Percentiles rank a stretch among this genome's conserved stretches.
Conservation (phyloP, 2,888 invertebrate species). For the Aelia acuminata region DNA sequence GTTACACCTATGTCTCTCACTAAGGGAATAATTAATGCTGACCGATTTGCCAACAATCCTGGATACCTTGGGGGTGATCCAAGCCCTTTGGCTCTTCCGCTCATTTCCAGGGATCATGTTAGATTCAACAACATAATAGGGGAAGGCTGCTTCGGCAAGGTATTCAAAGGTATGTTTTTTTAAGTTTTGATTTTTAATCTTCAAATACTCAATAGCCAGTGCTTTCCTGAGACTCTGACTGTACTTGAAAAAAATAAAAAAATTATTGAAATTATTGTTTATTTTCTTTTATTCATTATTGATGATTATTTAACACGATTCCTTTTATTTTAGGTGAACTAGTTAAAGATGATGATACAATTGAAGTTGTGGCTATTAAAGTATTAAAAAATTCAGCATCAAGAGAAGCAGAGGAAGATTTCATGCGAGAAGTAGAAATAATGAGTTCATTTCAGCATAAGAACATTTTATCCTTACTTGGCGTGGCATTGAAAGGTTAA, state of each 20-base stretch:
- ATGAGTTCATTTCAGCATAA: slow-evolving; percentile 86
- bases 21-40: slow-evolving; percentile 76
- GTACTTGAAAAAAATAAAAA: neutral
- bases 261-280: neutral
- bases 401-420: slow-evolving; percentile 83
- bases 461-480: slow-evolving; percentile 84
- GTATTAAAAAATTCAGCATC: slow-evolving; percentile 84
- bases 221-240: neutral
- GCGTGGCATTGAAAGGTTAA: slow-evolving; percentile 81
- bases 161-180: slow-evolving; percentile 80
- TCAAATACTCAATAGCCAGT: neutral
- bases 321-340: slow-evolving; percentile 72
- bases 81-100: slow-evolving; percentile 73
- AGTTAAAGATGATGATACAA: slow-evolving; percentile 69
- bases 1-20: slow-evolving; percentile 73
- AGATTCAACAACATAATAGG: slow-evolving; percentile 84
- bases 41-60: slow-evolving; percentile 83
- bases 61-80: slow-evolving; percentile 76
- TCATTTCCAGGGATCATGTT: slow-evolving; percentile 77
- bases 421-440: slow-evolving; percentile 86
- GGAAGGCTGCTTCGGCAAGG: slow-evolving; percentile 91
- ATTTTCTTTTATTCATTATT: too few relatives aligned
- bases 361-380: slow-evolving; percentile 81
- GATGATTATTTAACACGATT: neutral
- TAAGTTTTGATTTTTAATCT: neutral